Evolutionary conservation across 2,888 invertebrate genomes (phyloP), one percentile per base, ranked within the genome.

Genomic region (Chrysodeixis includens): DNA sequence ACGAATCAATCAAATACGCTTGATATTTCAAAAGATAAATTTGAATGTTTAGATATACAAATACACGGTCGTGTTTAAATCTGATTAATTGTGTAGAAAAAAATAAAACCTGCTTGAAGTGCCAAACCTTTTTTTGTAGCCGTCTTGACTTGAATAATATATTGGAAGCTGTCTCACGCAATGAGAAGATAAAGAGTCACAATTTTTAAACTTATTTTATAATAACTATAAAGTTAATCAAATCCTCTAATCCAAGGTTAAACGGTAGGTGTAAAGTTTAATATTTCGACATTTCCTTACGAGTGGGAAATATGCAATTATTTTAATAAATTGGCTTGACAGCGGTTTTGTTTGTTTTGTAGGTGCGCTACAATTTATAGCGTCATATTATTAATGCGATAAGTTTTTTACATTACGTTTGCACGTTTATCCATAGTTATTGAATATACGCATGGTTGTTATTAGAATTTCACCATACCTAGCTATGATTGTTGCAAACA

Each of bases 1-100:
- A 74, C 54, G 40, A 69, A 74, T 66, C 66, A 71, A 68, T 77
- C 69, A 66, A 57, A 66, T 61, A 32, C 46, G 20, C 49, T 59
- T 49, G 52, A 60, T 65, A 58, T 64, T 62, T 55, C 22, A 6
- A 56, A 71, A 67, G 61, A 79, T 81, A 68, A 69, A 75, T 80
- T 63, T 55, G 30, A 71, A 32, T 67, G 69, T 80, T 80, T 71
- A 58, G 54, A 69, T 71, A 44, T 80, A 75, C 73, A 78, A 74
- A 80, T 74, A 72, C 67, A 53, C 66, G 56, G 55, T 40, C 58
- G 59, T 55, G 60, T 71, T 69, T 66, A 66, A 74, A 79, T 64
- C 70, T 77, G 74, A 80, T 79, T 78, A 75, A 80, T 80, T 71
- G 64, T 69, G 71, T 65, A 78, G 68, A 72, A 66, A 71, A 72